Base-by-base conservation (phyloP, 1,140 invertebrate genomes). In the Aradophagus sp. region DNA sequence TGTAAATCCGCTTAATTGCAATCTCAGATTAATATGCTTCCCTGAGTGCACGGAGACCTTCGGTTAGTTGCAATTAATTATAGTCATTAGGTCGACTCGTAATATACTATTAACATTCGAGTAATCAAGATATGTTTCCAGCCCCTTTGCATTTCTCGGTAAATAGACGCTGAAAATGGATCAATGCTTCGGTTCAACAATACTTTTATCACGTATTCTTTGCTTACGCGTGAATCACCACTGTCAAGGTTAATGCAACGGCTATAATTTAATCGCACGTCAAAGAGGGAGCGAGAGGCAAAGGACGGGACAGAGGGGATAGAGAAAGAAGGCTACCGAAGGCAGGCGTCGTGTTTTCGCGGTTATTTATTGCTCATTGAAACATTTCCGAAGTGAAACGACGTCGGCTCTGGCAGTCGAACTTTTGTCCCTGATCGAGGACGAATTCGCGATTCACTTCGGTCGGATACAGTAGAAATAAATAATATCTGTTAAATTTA, bases 31-130 rank as follows among this genome's bases (percentile, higher is more conserved):
- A 69, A 69, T 62, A 62, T 62, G 66, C 48, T 56, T 56, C 35
- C 14, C 55, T 42, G 19, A 48, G 42, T 56, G 56, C 29, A 56
- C 48, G 48, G 65, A 47, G 53, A 35, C 56, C 41, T 61, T 47
- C 47, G 59, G 55, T 61, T 68, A 55, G 47, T 53, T 14, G 55
- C 55, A 59, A 68, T 68, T 53, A 68, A 68, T 68, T 68, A 68
- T 58, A 53, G 55, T 61, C 55, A 68, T 68, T 55, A 69, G 55
- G 35, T 48, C 38, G 65, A 55, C 65, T 67, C 38, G 53, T 67
- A 52, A 59, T 68, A 47, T 53, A 59, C 47, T 68, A 48, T 61
- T 61, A 68, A 68, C 65, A 68, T 68, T 61, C 41, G 41, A 55
- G 65, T 55, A 48, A 68, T 61, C 65, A 55, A 61, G 48, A 61